Base-by-base conservation (phyloP, 2,888 invertebrate genomes). In the Drosophila lutescens region DNA sequence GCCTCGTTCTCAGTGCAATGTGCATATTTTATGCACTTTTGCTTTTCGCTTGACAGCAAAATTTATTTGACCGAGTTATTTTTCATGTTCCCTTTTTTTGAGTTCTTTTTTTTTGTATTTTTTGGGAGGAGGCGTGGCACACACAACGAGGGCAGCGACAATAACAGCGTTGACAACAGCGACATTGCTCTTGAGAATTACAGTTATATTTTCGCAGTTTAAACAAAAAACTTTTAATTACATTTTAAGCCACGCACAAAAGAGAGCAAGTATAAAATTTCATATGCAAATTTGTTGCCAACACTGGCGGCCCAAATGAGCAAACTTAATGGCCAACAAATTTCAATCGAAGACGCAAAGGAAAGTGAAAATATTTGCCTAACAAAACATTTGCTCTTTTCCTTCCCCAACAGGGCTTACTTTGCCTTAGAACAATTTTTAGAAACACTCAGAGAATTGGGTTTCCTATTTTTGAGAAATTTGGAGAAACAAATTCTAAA, bases 251-350 rank as follows among this genome's bases (percentile, higher is more conserved):
- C 71, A 61, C 60, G 49, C 47, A 62, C 15, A 56, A 20, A 26
- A 34, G 23, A 23, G 38, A 56, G 55, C 53, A 78, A 71, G 67
- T 76, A 80, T 71, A 50, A 61, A 78, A 86, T 83, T 88, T 71
- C 70, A 78, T 89, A 85, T 85, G 89, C 88, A 85, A 88, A 85
- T 85, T 89, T 89, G 65, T 73, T 78, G 74, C 56, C 67, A 73
- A 56, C 69, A 76, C 67, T 73, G 70, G 56, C 55, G 50, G 47
- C 58, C 59, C 75, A 88, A 74, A 79, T 69, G 76, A 66, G 74
- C 77, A 66, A 77, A 88, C 74, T 88, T 83, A 88, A 89, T 88
- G 86, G 78, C 69, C 77, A 83, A 85, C 88, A 85, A 89, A 84
- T 89, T 85, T 78, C 67, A 83, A 77, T 77, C 77, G 74, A 67